phyloP scores from a whole-genome alignment of 2,797 vertebrate genomes.

The Nasua narica region DNA sequence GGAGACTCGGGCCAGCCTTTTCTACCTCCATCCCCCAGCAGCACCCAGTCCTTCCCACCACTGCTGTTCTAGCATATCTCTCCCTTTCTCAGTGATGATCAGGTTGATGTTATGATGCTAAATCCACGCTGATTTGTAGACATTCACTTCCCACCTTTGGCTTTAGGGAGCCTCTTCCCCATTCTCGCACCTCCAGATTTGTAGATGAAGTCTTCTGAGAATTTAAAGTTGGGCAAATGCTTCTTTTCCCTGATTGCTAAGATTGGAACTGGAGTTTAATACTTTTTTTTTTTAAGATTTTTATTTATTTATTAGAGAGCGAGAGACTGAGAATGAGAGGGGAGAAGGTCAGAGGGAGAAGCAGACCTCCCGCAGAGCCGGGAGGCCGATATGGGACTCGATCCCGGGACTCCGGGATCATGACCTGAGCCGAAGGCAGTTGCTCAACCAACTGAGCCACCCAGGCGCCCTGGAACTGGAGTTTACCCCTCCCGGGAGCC shows the following conservation, averaged over 20 bases:
- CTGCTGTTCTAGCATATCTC: neutral
- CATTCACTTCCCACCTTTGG: neutral
- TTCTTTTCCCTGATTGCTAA: neutral
- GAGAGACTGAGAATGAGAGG: no score
- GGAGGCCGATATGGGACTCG: no score
- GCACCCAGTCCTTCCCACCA: neutral
- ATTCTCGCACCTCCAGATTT: neutral
- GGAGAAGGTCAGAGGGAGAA: no score
- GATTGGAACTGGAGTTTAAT: neutral
- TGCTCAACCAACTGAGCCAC: no score
- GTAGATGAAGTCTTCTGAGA: neutral
- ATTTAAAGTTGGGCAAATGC: neutral
- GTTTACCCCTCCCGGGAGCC: neutral
- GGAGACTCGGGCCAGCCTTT: neutral
- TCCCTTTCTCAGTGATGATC: neutral
- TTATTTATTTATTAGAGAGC: no score
- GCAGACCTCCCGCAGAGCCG: no score
- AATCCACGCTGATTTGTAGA: neutral
- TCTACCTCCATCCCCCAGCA: neutral
- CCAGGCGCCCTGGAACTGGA: neutral
- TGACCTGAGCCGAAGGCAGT: no score
- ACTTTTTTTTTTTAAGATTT: no score
- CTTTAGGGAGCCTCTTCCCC: neutral
- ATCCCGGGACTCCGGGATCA: no score
- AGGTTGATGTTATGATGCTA: neutral